A percentile compares a stretch with the other conserved stretches of the same genome.
Evolutionary conservation across 2,113 vertebrate species (phyloP).

Genomic region (Zeus faber): DNA sequence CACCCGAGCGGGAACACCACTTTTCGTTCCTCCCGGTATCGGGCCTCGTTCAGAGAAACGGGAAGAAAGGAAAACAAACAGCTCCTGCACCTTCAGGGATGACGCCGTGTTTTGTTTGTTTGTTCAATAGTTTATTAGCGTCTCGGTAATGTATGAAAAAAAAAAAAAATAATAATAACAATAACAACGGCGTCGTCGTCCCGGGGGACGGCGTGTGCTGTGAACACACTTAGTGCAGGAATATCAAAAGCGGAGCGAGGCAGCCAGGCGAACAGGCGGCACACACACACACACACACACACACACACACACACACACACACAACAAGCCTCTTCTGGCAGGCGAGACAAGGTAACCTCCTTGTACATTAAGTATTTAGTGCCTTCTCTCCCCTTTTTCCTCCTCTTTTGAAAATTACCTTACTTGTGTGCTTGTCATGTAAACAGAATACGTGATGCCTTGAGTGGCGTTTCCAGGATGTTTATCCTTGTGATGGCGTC

Average conservation of each 20-base stretch:
- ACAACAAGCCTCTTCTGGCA: conserved; percentile 61
- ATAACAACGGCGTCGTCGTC: conserved; percentile 41
- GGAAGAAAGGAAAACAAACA: conserved; percentile 2
- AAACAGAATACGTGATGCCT: conserved; percentile 77
- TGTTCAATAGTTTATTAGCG: conserved; percentile 73
- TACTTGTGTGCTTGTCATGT: conserved; percentile 72
- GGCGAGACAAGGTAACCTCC: conserved; percentile 63
- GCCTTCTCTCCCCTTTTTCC: conserved; percentile 32
- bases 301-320: conserved; percentile 43
- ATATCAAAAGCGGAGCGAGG: conserved; percentile 66
- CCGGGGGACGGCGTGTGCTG: conserved; percentile 45
- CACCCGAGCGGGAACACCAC: conserved; percentile 35
- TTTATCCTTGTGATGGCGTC: conserved; percentile 71
- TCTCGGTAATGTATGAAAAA: conserved; percentile 45
- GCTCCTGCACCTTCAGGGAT: conserved; percentile 41
- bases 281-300: conserved; percentile 26
- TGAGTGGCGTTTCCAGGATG: conserved; percentile 73
- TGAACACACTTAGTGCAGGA: conserved; percentile 54
- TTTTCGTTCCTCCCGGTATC: conserved; percentile 23
- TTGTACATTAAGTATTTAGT: conserved; percentile 79
- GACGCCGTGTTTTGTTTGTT: conserved; percentile 68
- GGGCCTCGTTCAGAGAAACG: conserved; percentile 49
- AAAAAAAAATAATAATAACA: conserved; percentile 16
- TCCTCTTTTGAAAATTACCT: conserved; percentile 75
- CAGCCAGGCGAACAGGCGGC: conserved; percentile 45